Evolutionary conservation across 2,797 vertebrate genomes (phyloP).

Genomic region (Tadarida brasiliensis): DNA sequence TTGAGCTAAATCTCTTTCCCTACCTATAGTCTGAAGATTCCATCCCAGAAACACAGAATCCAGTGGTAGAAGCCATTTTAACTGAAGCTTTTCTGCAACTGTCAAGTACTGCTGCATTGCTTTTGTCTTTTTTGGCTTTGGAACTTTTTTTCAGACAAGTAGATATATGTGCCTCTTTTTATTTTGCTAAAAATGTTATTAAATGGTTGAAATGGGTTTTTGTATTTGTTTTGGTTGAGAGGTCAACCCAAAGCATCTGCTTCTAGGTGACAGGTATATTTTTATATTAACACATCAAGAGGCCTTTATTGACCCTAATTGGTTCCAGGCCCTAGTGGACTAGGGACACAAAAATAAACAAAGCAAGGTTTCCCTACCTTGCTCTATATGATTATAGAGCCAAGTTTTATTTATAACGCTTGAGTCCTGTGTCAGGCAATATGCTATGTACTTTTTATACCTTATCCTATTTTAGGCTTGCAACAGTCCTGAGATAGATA

Average conservation of each 20-base stretch:
- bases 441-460: not conserved
- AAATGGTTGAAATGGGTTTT: not conserved
- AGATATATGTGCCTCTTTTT: not conserved
- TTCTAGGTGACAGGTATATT: not conserved
- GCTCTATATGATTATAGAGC: not conserved
- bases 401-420: not conserved
- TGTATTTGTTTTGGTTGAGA: slow-evolving; percentile 28
- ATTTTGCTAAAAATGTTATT: slow-evolving; percentile 35
- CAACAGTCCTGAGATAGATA: not conserved
- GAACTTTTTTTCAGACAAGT: not conserved
- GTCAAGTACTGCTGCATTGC: not conserved
- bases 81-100: not conserved
- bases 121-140: slow-evolving; percentile 13
- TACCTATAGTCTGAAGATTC: not conserved
- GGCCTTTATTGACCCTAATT: not conserved
- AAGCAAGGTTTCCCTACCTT: not conserved
- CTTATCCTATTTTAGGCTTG: not conserved
- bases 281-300: not conserved
- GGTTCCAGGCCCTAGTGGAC: not conserved
- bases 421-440: not conserved
- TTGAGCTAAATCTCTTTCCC: not conserved
- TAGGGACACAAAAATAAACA: not conserved
- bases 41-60: slow-evolving; percentile 22
- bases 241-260: not conserved
- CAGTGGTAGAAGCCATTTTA: not conserved